phyloP scores from a whole-genome alignment of 1,140 invertebrate genomes.

The Conus ventricosus region DNA sequence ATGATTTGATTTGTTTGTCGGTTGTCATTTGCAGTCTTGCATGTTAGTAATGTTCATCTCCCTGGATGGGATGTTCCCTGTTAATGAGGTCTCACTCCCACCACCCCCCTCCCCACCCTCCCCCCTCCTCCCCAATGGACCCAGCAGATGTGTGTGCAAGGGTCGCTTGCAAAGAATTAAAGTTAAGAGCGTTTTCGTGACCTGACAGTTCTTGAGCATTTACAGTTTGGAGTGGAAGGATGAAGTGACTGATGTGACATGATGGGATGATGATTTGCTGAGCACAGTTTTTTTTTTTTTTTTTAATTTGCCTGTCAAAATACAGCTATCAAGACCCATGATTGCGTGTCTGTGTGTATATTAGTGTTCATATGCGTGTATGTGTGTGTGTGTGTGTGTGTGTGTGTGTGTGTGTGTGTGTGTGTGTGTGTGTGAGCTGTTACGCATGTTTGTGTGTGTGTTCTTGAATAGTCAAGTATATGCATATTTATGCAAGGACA shows the following conservation, averaged over 20 bases:
- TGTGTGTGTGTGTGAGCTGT: not conserved
- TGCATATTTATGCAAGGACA: too few species aligned
- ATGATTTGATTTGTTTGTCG: too few species aligned
- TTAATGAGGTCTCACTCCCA: too few species aligned
- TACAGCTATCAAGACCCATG: constrained; percentile 13
- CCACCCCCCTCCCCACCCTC: too few species aligned
- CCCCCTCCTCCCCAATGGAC: too few species aligned
- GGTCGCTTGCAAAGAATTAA: not conserved
- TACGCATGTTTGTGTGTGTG: not conserved
- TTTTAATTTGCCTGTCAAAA: constrained; percentile 7
- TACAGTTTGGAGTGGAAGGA: not conserved
- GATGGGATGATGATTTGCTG: not conserved
- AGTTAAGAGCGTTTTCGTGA: not conserved
- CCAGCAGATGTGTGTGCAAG: not conserved
- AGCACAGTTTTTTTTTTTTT: not conserved
- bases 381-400: not conserved
- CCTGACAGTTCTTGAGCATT: not conserved
- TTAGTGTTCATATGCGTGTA: not conserved
- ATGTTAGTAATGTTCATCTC: too few species aligned
- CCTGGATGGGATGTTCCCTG: too few species aligned
- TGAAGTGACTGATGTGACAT: not conserved
- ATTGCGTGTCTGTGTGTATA: not conserved
- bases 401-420: constrained; percentile 20
- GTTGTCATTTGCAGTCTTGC: too few species aligned
- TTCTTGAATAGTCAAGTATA: not conserved